phyloP scores from a whole-genome alignment of 2,113 vertebrate species.

The Chaetops frenatus region DNA sequence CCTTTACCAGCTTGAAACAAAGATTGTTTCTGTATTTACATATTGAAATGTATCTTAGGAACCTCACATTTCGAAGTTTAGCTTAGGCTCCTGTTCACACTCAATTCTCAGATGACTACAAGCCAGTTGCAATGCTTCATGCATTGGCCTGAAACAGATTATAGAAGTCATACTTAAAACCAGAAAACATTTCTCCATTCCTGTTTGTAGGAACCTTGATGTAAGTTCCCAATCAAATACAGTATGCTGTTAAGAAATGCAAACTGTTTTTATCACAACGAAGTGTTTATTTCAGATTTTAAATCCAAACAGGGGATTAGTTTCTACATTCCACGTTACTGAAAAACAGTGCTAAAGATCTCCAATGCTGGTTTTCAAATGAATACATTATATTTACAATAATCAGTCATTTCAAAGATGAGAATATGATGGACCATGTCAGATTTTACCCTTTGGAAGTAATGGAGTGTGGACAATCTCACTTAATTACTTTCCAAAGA shows the following conservation, averaged over 20 bases:
- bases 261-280: not conserved
- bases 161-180: not conserved
- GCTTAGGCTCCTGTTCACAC: not conserved
- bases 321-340: not conserved
- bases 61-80: not conserved
- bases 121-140: not conserved
- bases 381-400: not conserved
- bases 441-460: not conserved
- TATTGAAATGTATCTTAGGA: not conserved
- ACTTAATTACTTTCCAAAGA: slow-evolving; percentile 10
- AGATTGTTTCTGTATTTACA: not conserved
- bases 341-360: not conserved
- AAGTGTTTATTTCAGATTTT: not conserved
- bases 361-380: not conserved
- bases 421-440: not conserved
- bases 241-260: not conserved
- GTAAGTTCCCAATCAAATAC: not conserved
- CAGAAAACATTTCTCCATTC: not conserved
- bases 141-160: not conserved
- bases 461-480: not conserved
- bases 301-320: not conserved
- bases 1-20: not conserved
- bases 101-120: not conserved
- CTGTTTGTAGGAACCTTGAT: not conserved
- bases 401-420: not conserved